Base-by-base conservation (phyloP, 2,797 vertebrate species). In the Erpetoichthys calabaricus region DNA sequence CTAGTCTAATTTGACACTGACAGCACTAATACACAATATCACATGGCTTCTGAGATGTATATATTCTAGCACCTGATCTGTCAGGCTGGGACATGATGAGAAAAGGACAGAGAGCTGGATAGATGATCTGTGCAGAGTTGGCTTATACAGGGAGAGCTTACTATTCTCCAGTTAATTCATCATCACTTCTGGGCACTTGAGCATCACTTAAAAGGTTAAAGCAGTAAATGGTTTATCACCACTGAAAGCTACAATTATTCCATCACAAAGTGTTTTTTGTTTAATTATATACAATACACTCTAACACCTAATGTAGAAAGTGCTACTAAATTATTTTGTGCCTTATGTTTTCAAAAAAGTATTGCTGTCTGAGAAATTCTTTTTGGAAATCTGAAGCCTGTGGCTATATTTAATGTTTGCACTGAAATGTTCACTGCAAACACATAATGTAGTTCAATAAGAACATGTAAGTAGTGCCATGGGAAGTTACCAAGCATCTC, bases 201-300 rank as follows among this genome's bases (percentile, higher is more conserved):
- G 57, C 62, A 55, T 60, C 53, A 58, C 59, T 60, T 60, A 55
- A 56, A 56, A 60, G 55, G n/a, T 69, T 66, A 56, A 64, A 56
- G 62, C 69, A 66, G 67, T 71, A 70, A 70, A 75, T 67, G 62
- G 76, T 78, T 75, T 71, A 68, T 72, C 62, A 65, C 69, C 61
- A 56, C 62, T 66, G 60, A 56, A 56, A 47, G 47, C 47, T 56
- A 49, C 4, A 50, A 8, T 51, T 57, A 62, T 63, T 68, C 60
- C 62, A 67, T 73, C 62, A 68, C 62, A 49, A 1, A 64, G 62
- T 10, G 64, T 59, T 62, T 57, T 62, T 65, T 62, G 64, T 63
- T 70, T 58, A 65, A 55, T 10, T 60, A 25, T 25, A 2, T 25
- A 25, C 25, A 25, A 25, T 25, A 25, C 25, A 25, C 25, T 25